These are phyloP conservation scores for Diachrysia chrysitis DNA, from an alignment of 2,888 invertebrate species.

Conservation along the genomic window DNA sequence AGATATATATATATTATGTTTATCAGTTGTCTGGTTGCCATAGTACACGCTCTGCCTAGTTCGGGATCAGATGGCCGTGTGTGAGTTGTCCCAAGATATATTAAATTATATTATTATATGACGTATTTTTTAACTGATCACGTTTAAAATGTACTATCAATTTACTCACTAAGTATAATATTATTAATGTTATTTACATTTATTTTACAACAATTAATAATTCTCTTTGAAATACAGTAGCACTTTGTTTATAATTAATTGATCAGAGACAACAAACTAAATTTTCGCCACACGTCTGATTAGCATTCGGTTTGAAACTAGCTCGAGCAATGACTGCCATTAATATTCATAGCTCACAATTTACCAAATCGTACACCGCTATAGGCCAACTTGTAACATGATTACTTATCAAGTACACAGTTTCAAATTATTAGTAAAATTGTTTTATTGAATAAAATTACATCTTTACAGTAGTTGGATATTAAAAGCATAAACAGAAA, in stretches of 20 bases:
- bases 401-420: slow-evolving; percentile 19
- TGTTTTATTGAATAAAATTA: too few species aligned
- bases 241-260: slow-evolving; percentile 36
- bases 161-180: background rate
- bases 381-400: slow-evolving; percentile 26
- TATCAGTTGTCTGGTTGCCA: too few species aligned
- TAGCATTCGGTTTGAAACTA: slow-evolving; percentile 63
- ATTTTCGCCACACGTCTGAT: slow-evolving; percentile 47
- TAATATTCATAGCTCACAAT: slow-evolving; percentile 67
- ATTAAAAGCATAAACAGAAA: too few species aligned
- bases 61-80: too few species aligned
- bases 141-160: too few species aligned
- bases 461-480: too few species aligned
- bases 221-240: slow-evolving; percentile 18
- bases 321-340: slow-evolving; percentile 55
- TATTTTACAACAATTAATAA: slow-evolving; percentile 22
- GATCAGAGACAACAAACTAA: slow-evolving; percentile 27
- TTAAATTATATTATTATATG: too few species aligned
- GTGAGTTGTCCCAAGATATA: too few species aligned
- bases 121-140: too few species aligned
- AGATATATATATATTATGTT: too few species aligned
- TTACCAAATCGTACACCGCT: slow-evolving; percentile 45
- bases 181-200: slow-evolving; percentile 5
- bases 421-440: too few species aligned
- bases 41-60: too few species aligned